Conservation (phyloP, 2,888 invertebrate genomes). For the Apamea crenata region DNA sequence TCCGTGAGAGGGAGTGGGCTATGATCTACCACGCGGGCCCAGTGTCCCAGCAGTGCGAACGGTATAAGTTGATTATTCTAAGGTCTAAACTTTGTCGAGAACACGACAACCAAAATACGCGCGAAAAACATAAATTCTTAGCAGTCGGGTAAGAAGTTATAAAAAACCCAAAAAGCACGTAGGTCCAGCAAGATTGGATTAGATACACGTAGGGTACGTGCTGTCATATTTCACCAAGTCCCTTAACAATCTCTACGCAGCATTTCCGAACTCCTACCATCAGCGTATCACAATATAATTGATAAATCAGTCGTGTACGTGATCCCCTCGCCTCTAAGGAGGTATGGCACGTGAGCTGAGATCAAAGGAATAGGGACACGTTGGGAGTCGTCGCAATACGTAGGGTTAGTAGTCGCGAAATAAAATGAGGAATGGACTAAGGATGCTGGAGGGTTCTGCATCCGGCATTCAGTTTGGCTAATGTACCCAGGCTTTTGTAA, state of each 20-base stretch:
- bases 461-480: not conserved
- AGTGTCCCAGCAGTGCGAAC: not conserved
- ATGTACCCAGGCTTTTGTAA: not conserved
- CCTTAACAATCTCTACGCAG: conserved; percentile 35
- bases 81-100: not conserved
- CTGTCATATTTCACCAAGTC: conserved; percentile 3
- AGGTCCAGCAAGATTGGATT: not conserved
- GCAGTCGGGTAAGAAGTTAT: not conserved
- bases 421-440: not conserved
- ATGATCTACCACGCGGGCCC: no score
- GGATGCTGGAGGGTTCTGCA: not conserved
- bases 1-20: no score
- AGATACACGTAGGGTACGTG: conserved; percentile 19
- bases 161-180: not conserved
- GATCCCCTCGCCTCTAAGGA: conserved; percentile 19
- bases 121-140: not conserved
- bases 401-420: not conserved
- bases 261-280: not conserved
- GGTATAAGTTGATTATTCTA: not conserved
- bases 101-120: not conserved
- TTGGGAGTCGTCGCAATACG: not conserved
- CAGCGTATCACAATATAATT: conserved; percentile 36
- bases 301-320: conserved; percentile 47
- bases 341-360: conserved; percentile 32
- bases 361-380: conserved; percentile 24